Evolutionary conservation across 2,113 vertebrate genomes (phyloP), one percentile per base, ranked within the genome.

Genomic region (Gymnocephalus cernua): DNA sequence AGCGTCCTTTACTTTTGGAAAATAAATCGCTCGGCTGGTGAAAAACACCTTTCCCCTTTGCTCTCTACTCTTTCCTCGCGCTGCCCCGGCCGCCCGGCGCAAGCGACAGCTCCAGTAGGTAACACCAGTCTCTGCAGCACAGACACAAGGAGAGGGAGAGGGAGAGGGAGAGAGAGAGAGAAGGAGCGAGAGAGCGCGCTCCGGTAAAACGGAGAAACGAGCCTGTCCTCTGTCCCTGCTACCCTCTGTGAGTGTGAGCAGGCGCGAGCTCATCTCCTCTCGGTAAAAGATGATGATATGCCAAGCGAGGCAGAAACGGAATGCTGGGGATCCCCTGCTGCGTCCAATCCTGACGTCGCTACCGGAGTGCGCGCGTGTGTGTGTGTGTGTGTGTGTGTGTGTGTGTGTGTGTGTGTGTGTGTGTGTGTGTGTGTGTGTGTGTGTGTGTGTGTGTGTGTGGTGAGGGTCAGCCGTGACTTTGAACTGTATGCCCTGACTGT

Each of bases 251-350:
- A 87, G 84, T 61, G 87, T 21, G 90, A 87, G 79, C 75, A 88
- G 82, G 61, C 62, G 74, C 72, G 54, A 87, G 82, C 83, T 86
- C 84, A 80, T 83, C 90, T 88, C 87, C 90, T 88, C 87, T 83
- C 83, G 81, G 79, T 80, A 68, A 82, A 82, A 69, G 87, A 89
- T 66, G 86, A 89, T 88, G 87, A 90, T 88, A 67, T 65, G 92
- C 83, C 87, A 74, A 84, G 86, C 86, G 79, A 90, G 85, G 87
- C 91, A 88, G 85, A 88, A 84, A 80, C 85, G 82, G 81, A 88
- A 53, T 69, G 86, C 82, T 72, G 85, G 90, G 92, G 90, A 92
- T 86, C 90, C 92, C 92, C 92, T 51, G 92, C 92, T 92, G 92
- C 74, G 92, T 87, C 91, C 92, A 89, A 90, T 90, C 88, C 90